Evolutionary conservation across 2,797 vertebrate species (phyloP).

Genomic region (Urophycis tenuis): DNA sequence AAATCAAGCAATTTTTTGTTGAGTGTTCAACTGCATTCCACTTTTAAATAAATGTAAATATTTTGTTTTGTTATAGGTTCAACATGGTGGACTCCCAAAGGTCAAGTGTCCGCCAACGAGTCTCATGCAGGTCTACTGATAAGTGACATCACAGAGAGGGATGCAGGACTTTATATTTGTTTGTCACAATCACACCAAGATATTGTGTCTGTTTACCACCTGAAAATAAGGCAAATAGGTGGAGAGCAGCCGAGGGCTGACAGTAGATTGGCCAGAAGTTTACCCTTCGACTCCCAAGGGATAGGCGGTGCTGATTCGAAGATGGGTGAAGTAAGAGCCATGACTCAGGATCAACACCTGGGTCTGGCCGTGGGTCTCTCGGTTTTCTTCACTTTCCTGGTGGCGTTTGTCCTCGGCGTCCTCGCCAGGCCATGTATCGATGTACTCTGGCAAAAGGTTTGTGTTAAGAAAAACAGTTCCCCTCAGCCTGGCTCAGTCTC

Average conservation of each 20-base stretch:
- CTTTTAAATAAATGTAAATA: conserved; percentile 8
- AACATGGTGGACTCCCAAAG: conserved; percentile 69
- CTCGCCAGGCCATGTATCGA: conserved; percentile 76
- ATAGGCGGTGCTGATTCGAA: not conserved
- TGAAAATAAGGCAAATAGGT: conserved; percentile 52
- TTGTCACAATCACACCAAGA: conserved; percentile 47
- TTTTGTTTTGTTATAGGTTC: conserved; percentile 51
- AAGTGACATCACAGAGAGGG: conserved; percentile 46
- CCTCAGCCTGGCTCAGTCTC: conserved; percentile 24
- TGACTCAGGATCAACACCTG: conserved; percentile 49
- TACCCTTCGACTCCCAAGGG: conserved; percentile 22
- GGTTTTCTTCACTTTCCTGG: conserved; percentile 78
- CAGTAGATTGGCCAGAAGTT: conserved; percentile 41
- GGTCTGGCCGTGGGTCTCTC: conserved; percentile 78
- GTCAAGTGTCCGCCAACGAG: conserved; percentile 53
- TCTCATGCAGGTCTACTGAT: conserved; percentile 55
- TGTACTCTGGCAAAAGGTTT: conserved; percentile 60
- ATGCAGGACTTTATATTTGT: conserved; percentile 64
- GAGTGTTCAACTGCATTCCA: not conserved
- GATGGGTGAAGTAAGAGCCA: conserved; percentile 10
- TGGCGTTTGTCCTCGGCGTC: conserved; percentile 83
- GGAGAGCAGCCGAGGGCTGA: conserved; percentile 41
- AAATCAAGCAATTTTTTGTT: not conserved
- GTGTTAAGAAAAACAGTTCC: conserved; percentile 40
- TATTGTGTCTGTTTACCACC: conserved; percentile 55